These are phyloP conservation scores for Murina feae DNA, from an alignment of 2,113 vertebrate genomes.

Conservation along the genomic window DNA sequence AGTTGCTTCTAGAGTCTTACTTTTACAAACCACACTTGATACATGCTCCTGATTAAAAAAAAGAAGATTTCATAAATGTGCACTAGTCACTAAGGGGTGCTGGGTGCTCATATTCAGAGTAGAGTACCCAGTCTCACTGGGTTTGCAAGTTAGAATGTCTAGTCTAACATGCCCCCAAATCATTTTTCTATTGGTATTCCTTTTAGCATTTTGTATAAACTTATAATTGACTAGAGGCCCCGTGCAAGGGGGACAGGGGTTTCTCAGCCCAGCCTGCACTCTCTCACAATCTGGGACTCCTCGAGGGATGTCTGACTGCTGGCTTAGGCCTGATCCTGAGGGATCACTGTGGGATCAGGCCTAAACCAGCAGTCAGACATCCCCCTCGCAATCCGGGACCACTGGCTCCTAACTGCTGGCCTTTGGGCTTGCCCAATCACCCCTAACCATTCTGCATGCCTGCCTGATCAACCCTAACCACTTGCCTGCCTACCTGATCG, in stretches of 20 bases:
- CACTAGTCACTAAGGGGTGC: conserved; percentile 53
- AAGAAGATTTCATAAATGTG: not conserved
- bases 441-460: too few relatives aligned
- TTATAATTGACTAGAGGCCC: not conserved
- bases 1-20: not conserved
- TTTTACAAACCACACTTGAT: not conserved
- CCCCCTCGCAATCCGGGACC: too few relatives aligned
- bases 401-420: too few relatives aligned
- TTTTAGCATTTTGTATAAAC: not conserved
- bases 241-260: fast-evolving
- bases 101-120: conserved; percentile 12
- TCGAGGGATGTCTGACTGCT: too few relatives aligned
- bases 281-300: too few relatives aligned
- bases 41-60: not conserved
- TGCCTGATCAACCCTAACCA: too few relatives aligned
- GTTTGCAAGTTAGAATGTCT: not conserved
- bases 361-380: too few relatives aligned
- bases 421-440: too few relatives aligned
- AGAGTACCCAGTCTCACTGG: not conserved
- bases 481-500: too few relatives aligned
- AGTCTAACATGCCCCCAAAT: not conserved
- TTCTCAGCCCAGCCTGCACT: too few relatives aligned
- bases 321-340: too few relatives aligned
- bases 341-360: too few relatives aligned
- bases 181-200: not conserved